phyloP scores from a whole-genome alignment of 2,113 vertebrate genomes.

The Carollia perspicillata region DNA sequence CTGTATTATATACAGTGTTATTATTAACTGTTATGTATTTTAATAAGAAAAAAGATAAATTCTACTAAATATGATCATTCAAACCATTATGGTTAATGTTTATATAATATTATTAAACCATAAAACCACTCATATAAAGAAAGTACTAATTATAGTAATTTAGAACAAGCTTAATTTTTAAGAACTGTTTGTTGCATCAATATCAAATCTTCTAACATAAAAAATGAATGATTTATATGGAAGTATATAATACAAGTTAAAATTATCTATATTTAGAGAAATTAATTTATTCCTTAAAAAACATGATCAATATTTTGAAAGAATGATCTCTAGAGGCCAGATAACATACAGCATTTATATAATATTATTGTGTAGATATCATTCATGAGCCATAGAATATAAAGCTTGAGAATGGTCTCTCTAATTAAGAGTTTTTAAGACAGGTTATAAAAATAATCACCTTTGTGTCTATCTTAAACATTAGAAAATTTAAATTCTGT shows the following conservation, averaged over 20 bases:
- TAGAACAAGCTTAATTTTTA: constrained; percentile 39
- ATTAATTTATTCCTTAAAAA: background rate
- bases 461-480: background rate
- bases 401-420: background rate
- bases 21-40: constrained; percentile 20
- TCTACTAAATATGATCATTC: constrained; percentile 32
- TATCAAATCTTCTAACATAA: constrained; percentile 43
- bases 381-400: background rate
- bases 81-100: constrained; percentile 22
- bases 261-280: background rate
- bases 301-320: background rate
- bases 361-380: background rate
- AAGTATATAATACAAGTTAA: background rate
- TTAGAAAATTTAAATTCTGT: background rate
- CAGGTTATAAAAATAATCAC: background rate
- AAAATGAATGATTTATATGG: background rate
- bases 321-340: background rate
- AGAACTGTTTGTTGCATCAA: background rate
- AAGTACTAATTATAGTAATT: constrained; percentile 17
- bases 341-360: background rate
- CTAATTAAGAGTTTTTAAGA: background rate
- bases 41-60: background rate
- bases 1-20: background rate
- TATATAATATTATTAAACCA: constrained; percentile 12
- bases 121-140: constrained; percentile 20